Evolutionary conservation across 2,113 vertebrate species (phyloP).

Genomic region (Platysteira castanea): DNA sequence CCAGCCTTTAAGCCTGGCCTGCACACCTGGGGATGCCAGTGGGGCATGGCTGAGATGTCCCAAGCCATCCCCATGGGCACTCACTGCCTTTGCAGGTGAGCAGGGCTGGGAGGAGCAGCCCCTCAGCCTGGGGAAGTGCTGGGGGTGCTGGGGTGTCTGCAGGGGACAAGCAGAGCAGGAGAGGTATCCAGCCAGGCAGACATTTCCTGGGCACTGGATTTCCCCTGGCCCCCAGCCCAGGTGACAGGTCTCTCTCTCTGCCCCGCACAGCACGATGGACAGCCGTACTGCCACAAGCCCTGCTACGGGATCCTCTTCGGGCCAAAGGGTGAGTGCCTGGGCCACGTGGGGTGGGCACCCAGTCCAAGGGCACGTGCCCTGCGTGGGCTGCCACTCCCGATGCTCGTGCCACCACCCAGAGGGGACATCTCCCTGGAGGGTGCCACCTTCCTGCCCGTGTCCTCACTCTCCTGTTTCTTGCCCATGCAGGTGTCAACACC

Average conservation of each 20-base stretch:
- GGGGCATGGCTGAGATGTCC: background rate
- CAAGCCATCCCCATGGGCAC: rapidly evolving
- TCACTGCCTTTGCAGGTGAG: background rate
- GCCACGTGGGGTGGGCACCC: rapidly evolving
- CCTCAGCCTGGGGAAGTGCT: background rate
- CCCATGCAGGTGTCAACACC: constrained; percentile 89
- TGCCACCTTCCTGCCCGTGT: rapidly evolving
- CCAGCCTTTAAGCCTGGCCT: background rate
- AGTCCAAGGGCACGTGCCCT: rapidly evolving
- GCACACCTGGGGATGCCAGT: rapidly evolving
- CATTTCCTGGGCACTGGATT: background rate
- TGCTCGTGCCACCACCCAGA: background rate
- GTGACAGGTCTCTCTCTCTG: background rate
- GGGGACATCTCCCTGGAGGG: background rate
- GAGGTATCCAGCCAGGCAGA: background rate
- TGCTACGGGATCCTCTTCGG: constrained; percentile 83
- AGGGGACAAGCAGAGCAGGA: rapidly evolving
- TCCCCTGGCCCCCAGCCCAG: rapidly evolving
- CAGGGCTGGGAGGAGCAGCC: background rate
- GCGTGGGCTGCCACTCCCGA: rapidly evolving
- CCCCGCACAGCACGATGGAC: constrained; percentile 68
- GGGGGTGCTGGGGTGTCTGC: background rate
- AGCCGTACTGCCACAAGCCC: constrained; percentile 83
- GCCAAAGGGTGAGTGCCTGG: constrained; percentile 76
- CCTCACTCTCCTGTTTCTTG: background rate